Conservation (phyloP, 92 coral and sea anemone species). For the Umimayanthus chanpuru region DNA sequence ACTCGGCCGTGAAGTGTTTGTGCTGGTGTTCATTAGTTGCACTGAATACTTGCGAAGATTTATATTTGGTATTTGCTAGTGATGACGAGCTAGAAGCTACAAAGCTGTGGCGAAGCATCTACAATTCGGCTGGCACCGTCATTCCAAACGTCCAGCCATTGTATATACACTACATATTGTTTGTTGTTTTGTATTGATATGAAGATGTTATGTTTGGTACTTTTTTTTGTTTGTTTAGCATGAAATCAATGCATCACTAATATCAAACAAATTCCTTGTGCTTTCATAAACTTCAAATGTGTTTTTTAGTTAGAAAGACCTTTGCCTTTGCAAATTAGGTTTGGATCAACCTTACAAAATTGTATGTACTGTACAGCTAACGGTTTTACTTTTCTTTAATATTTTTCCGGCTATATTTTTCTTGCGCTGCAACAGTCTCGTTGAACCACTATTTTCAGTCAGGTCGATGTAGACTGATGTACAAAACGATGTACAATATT, state of each 20-base stretch:
- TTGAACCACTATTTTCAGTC: neutral
- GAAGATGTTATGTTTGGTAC: neutral
- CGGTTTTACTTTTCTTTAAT: neutral
- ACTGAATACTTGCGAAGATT: neutral
- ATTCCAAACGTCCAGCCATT: neutral
- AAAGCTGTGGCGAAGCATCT: neutral
- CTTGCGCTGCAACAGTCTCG: neutral
- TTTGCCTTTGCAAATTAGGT: neutral
- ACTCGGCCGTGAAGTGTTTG: neutral
- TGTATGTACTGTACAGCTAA: neutral
- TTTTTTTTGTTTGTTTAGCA: neutral
- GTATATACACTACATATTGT: neutral
- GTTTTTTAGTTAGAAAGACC: neutral
- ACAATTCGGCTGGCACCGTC: neutral
- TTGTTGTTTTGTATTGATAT: conserved; percentile 28
- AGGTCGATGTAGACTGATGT: neutral
- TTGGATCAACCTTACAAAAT: neutral
- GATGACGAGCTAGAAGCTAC: neutral
- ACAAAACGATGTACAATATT: neutral
- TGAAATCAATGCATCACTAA: neutral
- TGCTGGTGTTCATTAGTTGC: neutral
- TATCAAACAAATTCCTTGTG: conserved; percentile 7
- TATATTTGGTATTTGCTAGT: neutral
- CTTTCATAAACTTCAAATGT: neutral
- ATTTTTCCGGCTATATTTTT: no score